phyloP scores from a whole-genome alignment of 2,113 vertebrate genomes.

The Apodemus speciosus region DNA sequence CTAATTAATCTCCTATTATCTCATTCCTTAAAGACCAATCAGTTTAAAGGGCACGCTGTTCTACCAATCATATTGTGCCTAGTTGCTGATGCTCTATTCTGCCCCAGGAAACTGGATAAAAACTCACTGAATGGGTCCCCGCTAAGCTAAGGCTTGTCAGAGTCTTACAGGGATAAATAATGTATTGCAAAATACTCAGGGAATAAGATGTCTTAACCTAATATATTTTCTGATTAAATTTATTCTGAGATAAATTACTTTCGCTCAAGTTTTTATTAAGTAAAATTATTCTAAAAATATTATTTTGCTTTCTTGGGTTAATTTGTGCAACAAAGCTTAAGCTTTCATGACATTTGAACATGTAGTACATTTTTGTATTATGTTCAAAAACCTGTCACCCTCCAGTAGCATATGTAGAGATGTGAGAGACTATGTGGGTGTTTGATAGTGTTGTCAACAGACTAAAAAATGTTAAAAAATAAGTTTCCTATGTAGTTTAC shows the following conservation, averaged over 20 bases:
- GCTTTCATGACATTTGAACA: neutral
- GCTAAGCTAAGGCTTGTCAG: too few species aligned
- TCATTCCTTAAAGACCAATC: too few species aligned
- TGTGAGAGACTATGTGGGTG: neutral
- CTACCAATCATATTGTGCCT: too few species aligned
- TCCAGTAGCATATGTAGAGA: neutral
- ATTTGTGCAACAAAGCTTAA: neutral
- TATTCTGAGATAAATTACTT: slow-evolving; percentile 27
- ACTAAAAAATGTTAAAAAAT: neutral
- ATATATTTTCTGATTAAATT: slow-evolving; percentile 41
- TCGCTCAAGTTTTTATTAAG: slow-evolving; percentile 8
- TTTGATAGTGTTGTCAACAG: slow-evolving; percentile 10
- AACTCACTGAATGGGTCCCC: too few species aligned
- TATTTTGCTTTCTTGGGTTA: slow-evolving; percentile 1
- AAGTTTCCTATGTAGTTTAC: slow-evolving; percentile 10
- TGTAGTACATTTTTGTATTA: neutral
- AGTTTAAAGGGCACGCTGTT: too few species aligned
- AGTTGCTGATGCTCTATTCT: too few species aligned
- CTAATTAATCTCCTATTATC: too few species aligned
- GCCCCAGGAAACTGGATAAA: too few species aligned
- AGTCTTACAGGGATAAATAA: neutral
- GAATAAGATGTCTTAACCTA: slow-evolving; percentile 25
- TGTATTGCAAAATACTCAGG: slow-evolving; percentile 10
- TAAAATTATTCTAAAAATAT: slow-evolving; percentile 9
- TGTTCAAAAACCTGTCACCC: neutral